Evolutionary conservation across 2,888 invertebrate genomes (phyloP), one percentile per base, ranked within the genome.

Genomic region (Masnerella sp.): DNA sequence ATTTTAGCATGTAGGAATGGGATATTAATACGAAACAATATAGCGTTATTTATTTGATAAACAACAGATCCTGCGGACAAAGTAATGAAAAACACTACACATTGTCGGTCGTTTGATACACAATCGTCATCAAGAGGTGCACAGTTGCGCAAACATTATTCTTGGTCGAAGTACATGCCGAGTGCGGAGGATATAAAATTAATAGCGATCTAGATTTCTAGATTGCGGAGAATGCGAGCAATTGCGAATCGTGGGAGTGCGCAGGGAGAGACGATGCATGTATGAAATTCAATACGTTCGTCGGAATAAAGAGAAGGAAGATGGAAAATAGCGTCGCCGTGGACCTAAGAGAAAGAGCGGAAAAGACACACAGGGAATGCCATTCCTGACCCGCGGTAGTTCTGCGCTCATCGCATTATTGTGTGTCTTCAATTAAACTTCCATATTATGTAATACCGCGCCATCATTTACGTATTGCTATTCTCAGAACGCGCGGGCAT

Each of bases 171-270:
- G 62, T 70, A 52, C 58, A 47, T 45, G 75, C 72, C 67, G 70
- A 72, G 62, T 30, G 34, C 25, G 4, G 61, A 72, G 64, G 84
- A 86, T 84, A 83, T 85, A 84, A 86, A 86, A 86, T 87, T 86
- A 87, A 87, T 86, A 84, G 84, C 79, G 86, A 86, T 85, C 86
- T 85, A 86, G 85, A 86, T 86, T 85, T 84, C 84, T 85, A 84
- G 84, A 85, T 86, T 84, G 85, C 82, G 78, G 84, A 75, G 83
- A 86, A 86, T 84, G 84, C 83, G 82, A 82, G 85, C 84, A 85
- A 85, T 84, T 84, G 83, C 82, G 79, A 82, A 78, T 84, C 84
- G 85, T 84, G 83, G 83, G 85, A 85, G 85, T 83, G 79, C 78
- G 79, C 59, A 71, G 76, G 80, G 78, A 45, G 59, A 54, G 67